Evolutionary conservation across 2,113 vertebrate genomes (phyloP), one percentile per base, ranked within the genome.

Genomic region (Andinoacara biseriatus): DNA sequence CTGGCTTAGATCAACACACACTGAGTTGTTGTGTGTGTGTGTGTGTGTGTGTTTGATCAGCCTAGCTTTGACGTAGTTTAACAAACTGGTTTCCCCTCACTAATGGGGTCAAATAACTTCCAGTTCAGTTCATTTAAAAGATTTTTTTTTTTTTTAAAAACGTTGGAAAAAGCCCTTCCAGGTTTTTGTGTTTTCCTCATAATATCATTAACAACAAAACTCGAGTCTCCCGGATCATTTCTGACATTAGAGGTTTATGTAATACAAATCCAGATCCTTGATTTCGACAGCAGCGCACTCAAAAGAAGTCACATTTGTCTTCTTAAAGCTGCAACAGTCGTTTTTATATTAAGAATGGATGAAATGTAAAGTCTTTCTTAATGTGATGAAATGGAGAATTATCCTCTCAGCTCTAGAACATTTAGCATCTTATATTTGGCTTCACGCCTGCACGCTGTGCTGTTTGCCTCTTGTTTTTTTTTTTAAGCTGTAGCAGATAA

Each of bases 1-100:
- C 58, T 40, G 65, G 80, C 76, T 80, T 84, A 82, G 49, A 80
- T 81, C 72, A 82, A 86, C 79, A 82, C 58, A 29, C 67, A 3
- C 35, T 61, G 59, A 78, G 43, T 10, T 49, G 40, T 17, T 7
- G 76, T 69, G 24, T 69, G 31, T 49, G 60, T 18, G 0, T 61
- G 62, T 49, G 40, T 22, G 43, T 54, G 26, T 56, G 54, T 49
- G 38, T 83, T 49, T 54, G 15, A 59, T 77, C 59, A 83, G 10
- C 49, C 22, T 13, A 49, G 29, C 74, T 35, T 24, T 26, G 24
- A 0, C 58, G 15, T 31, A 22, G 40, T 77, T 74, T 40, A 52
- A 74, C 43, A 35, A 40, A 69, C 56, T 20, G 72, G 31, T 69
- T 60, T 60, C 5, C n/a, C 22, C 65, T 33, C 7, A 24, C 49